Base-by-base conservation (phyloP, 1,140 invertebrate species). In the Teleogryllus occipitalis region DNA sequence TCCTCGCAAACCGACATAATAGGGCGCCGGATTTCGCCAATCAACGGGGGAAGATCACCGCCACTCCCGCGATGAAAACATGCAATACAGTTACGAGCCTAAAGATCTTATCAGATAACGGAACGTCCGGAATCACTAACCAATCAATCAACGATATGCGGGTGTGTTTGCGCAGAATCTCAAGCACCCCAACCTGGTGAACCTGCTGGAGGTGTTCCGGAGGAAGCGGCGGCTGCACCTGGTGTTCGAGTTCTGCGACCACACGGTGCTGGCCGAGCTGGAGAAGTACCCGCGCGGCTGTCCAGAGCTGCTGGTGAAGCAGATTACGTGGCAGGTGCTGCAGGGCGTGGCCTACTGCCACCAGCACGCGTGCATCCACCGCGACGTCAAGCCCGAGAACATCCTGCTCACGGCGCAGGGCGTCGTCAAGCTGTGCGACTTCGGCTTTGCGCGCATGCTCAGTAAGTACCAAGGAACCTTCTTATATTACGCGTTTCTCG, bases 331-430 rank as follows among this genome's bases (percentile, higher is more conserved):
- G 92, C 98, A 99, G 87, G 97, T 97, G 22, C 87, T 99, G 27
- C 93, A 97, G 83, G 98, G 96, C 0, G 91, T 99, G 5, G 93
- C 94, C 49, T 99, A 98, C 87, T 99, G 98, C 86, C 98, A 99
- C 87, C 91, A 94, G 76, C 93, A 99, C 84, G 97, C 97, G 85
- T 97, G 96, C 85, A 96, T 99, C 83, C 97, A 99, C 85, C 90
- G 97, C 65, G 98, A 99, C 86, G 96, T 99, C 0, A 99, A 99
- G 86, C 98, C 98, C 5, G 98, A 99, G 89, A 99, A 99, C 86
- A 99, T 99, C 81, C 88, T 99, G 21, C 91, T 99, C n/a, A 99
- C 97, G 18, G 90, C 91, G 74, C 92, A 95, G 79, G 97, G 97
- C 0, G 92, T 98, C 47, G 96, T 99, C 21, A 99, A 99, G 87